phyloP scores from a whole-genome alignment of 2,888 invertebrate species.

The Lycia hirtaria region DNA sequence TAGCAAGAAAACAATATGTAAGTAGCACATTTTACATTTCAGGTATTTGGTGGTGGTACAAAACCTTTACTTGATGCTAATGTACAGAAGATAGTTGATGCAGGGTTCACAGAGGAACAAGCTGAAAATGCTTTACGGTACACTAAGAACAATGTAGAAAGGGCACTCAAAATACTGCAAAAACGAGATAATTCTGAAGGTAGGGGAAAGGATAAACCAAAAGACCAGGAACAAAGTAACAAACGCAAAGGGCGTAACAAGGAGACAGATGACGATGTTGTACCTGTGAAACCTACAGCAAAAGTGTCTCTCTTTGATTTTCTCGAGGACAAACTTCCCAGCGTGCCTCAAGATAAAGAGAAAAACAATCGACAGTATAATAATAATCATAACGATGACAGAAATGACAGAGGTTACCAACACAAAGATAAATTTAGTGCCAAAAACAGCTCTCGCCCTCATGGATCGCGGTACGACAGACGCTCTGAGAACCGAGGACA shows the following conservation, averaged over 20 bases:
- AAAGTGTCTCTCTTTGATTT: slow-evolving; percentile 93
- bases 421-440: slow-evolving; percentile 67
- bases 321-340: slow-evolving; percentile 91
- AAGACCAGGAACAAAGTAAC: slow-evolving; percentile 73
- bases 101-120: slow-evolving; percentile 91
- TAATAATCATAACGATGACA: slow-evolving; percentile 62
- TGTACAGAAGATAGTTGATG: slow-evolving; percentile 92
- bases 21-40: slow-evolving; percentile 25
- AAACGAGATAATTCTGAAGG: slow-evolving; percentile 82
- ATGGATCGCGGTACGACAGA: slow-evolving; percentile 67
- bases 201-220: slow-evolving; percentile 73
- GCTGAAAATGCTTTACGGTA: slow-evolving; percentile 90
- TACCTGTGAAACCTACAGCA: slow-evolving; percentile 90
- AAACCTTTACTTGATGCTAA: slow-evolving; percentile 90
- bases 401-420: slow-evolving; percentile 63
- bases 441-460: slow-evolving; percentile 65
- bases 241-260: slow-evolving; percentile 80
- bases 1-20: background rate
- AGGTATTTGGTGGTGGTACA: slow-evolving; percentile 88
- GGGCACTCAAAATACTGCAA: slow-evolving; percentile 88
- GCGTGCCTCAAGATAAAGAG: slow-evolving; percentile 78
- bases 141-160: slow-evolving; percentile 90
- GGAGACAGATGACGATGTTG: slow-evolving; percentile 84
- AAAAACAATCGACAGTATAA: slow-evolving; percentile 61
- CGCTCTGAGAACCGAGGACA: slow-evolving; percentile 67